phyloP scores from a whole-genome alignment of 64 coral and sea anemone species.

The Dendrophyllia cribrosa region DNA sequence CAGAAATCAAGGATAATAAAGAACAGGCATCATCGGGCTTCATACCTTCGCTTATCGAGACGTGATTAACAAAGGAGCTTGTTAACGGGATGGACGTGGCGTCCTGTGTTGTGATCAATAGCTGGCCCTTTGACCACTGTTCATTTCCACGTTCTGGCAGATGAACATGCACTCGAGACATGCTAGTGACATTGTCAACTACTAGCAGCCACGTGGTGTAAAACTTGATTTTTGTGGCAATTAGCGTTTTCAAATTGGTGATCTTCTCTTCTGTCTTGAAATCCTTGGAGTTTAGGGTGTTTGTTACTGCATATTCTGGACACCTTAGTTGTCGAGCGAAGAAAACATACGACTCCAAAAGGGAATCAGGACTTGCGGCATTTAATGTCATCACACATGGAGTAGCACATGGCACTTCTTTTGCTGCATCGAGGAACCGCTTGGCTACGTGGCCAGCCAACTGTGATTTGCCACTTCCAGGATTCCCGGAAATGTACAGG shows the following conservation, averaged over 20 bases:
- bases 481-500: constrained; percentile 44
- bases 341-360: neutral
- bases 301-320: neutral
- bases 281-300: neutral
- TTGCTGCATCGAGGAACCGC: neutral
- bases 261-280: constrained; percentile 7
- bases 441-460: constrained; percentile 19
- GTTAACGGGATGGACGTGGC: neutral
- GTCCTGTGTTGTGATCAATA: constrained; percentile 12
- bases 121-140: neutral
- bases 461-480: constrained; percentile 19
- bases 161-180: too few relatives aligned
- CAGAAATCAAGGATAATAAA: neutral
- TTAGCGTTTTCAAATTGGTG: neutral
- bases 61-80: neutral
- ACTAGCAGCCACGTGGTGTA: constrained; percentile 7
- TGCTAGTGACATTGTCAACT: too few relatives aligned
- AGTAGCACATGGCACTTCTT: neutral
- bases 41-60: neutral
- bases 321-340: neutral
- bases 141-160: neutral
- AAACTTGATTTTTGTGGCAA: neutral
- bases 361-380: neutral
- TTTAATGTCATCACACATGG: constrained; percentile 19
- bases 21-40: too few relatives aligned